Base-by-base conservation (phyloP, 2,888 invertebrate species). In the Drosophila recens region DNA sequence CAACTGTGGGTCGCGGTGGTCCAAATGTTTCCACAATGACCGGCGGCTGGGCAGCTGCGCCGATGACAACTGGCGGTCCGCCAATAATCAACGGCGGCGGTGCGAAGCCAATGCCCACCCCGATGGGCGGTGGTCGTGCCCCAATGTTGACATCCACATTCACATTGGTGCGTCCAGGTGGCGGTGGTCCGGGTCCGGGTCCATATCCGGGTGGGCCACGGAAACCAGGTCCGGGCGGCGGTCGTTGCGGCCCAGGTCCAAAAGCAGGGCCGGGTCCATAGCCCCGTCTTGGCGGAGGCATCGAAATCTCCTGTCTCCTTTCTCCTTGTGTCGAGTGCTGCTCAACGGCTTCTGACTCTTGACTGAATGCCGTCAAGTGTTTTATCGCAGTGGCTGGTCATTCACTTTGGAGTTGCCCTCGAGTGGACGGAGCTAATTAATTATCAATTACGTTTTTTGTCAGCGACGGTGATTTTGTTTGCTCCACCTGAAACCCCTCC, bases 101-200 rank as follows among this genome's bases (percentile, higher is more conserved):
- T 1, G 36, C 64, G 13, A 87, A 62, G 5, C 85, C 87, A 23
- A 87, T 82, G 74, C 82, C 82, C 56, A 87, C 79, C 1, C 82
- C 82, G 1, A 87, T 67, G 43, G 87, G 84, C 4, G 86, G 88
- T 0, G 86, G 84, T 5, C 87, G 71, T 1, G 75, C 76, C 0
- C 82, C 84, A 49, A 86, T 79, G 45, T 87, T 87, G 27, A 87
- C 85, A 51, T 80, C 89, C 17, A 86, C 89, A 66, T 89, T 84
- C 2, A 87, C 87, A 72, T 79, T 80, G 38, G 83, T 69, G 46
- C 64, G 56, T 8, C 62, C 62, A 9, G 72, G 71, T 5, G 80
- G 74, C 33, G 80, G 79, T 2, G 81, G 88, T n/a, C 75, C 75
- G 3, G 62, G 87, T 13, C 75, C 74, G 3, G 62, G 68, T 6